Percentiles rank a stretch among this genome's conserved stretches.
Evolutionary conservation across 2,113 vertebrate genomes (phyloP).

Genomic region (Charina bottae): DNA sequence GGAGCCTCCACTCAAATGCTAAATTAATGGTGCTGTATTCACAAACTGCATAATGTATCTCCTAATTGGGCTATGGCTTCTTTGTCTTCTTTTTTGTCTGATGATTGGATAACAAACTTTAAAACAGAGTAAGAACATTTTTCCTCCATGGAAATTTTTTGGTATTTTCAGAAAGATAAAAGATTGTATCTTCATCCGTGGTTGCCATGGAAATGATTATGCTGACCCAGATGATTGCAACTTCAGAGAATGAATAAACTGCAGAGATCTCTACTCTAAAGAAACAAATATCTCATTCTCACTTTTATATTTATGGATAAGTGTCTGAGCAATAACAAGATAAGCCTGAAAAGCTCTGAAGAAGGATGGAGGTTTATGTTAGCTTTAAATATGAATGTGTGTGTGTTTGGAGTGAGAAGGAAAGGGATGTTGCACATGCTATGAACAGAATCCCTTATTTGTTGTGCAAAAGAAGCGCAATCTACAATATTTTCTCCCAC

Average conservation of each 20-base stretch:
- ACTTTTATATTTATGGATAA: neutral
- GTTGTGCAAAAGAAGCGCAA: neutral
- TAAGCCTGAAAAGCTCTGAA: neutral
- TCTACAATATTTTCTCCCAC: neutral
- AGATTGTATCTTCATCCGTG: constrained; percentile 14
- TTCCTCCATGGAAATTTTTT: neutral
- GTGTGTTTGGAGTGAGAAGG: neutral
- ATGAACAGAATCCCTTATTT: neutral
- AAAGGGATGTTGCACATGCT: neutral
- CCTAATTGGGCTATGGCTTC: neutral
- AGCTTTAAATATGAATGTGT: constrained; percentile 9
- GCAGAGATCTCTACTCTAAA: neutral
- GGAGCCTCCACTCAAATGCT: neutral
- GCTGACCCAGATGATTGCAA: constrained; percentile 24
- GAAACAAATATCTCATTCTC: constrained; percentile 19
- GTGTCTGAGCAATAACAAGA: neutral
- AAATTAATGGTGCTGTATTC: neutral
- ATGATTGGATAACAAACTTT: constrained; percentile 4
- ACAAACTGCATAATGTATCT: neutral
- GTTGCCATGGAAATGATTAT: constrained; percentile 22
- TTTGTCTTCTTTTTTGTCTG: neutral
- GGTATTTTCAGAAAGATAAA: neutral
- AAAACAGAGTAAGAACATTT: constrained; percentile 20
- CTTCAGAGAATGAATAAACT: constrained; percentile 11
- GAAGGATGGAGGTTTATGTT: neutral